Evolutionary conservation across 2,888 invertebrate genomes (phyloP), one percentile per base, ranked within the genome.

Genomic region (Steinernema hermaphroditum): DNA sequence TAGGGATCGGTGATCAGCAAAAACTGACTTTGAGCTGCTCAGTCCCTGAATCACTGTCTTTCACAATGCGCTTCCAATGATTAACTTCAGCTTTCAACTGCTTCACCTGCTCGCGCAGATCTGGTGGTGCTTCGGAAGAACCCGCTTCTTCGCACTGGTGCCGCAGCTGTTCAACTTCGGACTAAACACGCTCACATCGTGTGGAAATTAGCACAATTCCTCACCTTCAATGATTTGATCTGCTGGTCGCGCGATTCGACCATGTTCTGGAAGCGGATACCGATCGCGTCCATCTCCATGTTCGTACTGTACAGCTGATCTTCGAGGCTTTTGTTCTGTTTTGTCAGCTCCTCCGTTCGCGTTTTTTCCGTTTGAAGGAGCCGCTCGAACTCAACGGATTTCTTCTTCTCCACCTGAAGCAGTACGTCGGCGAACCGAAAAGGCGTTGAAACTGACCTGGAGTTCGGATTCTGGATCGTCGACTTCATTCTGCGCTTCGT

Each of bases 401-500:
- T 81, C 71, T 78, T 80, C 70, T 76, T 75, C 19, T 80, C 81
- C 16, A 81, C 81, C 81, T 82, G 70, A 44, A 77, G 46, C 14
- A n/a, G n/a, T 41, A 54, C 24, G 14, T 27, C 32, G 2, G 12
- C 2, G 12, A 24, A 16, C 19, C 22, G 29, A 54, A 54, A 54
- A 9, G 6, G 6, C 6, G 19, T 49, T 6, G 46, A 16, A 19
- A 50, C 68, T 41, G 34, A 81, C 83, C 77, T 79, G 79, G 14
- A 83, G 74, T 72, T 82, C 82, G 1, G 79, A 77, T 69, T 80
- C 80, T 0, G 82, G 81, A 76, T 82, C 83, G n/a, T 78, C 78
- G 8, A 82, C 80, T 62, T 83, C 83, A 72, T 81, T 78, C 8
- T 77, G 77, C 0, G 82, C 82, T 44, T 83, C 82, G 72, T 75